A percentile compares a stretch with the other conserved stretches of the same genome.
Evolutionary conservation across 2,888 invertebrate species (phyloP).

Genomic region (Yponomeuta cagnagella): DNA sequence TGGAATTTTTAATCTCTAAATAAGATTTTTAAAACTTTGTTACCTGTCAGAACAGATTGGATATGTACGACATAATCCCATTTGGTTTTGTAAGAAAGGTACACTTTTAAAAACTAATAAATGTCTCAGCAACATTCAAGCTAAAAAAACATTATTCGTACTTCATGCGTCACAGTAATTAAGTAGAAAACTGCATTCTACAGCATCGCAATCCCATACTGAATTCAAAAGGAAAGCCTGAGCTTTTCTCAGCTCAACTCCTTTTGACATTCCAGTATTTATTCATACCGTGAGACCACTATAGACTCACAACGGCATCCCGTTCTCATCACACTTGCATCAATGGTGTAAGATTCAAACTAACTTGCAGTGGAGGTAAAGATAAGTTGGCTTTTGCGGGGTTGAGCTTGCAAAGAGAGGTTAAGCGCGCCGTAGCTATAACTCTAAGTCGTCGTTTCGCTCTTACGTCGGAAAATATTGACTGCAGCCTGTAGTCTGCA

Average conservation of each 20-base stretch:
- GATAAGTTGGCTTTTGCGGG: not conserved
- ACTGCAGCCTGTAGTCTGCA: not conserved
- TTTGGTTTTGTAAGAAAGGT: too few relatives aligned
- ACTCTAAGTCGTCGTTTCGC: not conserved
- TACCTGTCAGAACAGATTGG: too few relatives aligned
- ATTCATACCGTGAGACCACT: not conserved
- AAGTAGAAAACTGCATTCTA: not conserved
- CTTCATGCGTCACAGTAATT: too few relatives aligned
- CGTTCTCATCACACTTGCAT: not conserved
- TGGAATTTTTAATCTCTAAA: too few relatives aligned
- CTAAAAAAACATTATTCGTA: too few relatives aligned
- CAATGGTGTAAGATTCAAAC: not conserved
- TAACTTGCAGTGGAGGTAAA: not conserved
- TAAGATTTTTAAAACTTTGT: too few relatives aligned
- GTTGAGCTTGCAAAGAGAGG: not conserved
- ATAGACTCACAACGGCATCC: not conserved
- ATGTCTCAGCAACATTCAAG: too few relatives aligned
- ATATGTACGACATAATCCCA: too few relatives aligned
- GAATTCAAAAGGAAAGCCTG: not conserved
- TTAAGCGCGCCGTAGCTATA: not conserved
- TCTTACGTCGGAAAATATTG: not conserved
- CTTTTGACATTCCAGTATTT: not conserved
- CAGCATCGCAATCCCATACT: not conserved
- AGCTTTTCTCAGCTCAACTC: not conserved
- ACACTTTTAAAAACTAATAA: too few relatives aligned